These are phyloP conservation scores for Siniperca knerii DNA, from an alignment of 2,113 vertebrate genomes.

Conservation along the genomic window DNA sequence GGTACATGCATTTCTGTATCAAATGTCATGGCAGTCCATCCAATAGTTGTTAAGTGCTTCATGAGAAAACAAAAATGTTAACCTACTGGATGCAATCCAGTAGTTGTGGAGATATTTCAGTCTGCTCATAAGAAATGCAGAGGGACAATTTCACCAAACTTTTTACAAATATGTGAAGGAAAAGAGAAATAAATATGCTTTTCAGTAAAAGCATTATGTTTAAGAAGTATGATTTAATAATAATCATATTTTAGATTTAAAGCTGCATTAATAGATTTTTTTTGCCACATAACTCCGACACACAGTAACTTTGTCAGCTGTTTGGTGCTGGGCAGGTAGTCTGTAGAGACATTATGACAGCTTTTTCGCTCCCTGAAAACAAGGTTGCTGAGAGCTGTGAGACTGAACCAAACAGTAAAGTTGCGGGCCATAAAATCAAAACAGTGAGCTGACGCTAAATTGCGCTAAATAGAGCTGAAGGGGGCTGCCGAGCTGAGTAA, in stretches of 20 bases:
- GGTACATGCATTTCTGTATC: not conserved
- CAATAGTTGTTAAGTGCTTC: not conserved
- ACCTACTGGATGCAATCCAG: not conserved
- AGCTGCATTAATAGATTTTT: not conserved
- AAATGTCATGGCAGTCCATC: not conserved
- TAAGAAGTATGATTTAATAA: too few species aligned
- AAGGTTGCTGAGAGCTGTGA: not conserved
- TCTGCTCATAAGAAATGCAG: not conserved
- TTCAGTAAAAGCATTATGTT: not conserved
- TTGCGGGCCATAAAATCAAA: not conserved
- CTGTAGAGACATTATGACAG: too few species aligned
- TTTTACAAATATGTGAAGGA: not conserved
- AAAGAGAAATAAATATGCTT: not conserved
- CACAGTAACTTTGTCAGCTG: not conserved
- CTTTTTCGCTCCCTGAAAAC: not conserved
- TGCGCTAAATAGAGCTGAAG: not conserved
- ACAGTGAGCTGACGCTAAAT: not conserved
- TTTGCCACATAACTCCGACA: not conserved
- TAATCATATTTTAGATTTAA: not conserved
- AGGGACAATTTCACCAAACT: not conserved
- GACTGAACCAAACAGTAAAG: not conserved
- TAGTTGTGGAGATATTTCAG: not conserved
- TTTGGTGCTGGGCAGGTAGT: not conserved
- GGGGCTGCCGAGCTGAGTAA: not conserved
- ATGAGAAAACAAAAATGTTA: too few species aligned